Evolutionary conservation across 2,888 invertebrate species (phyloP).

Genomic region (Patella depressa): DNA sequence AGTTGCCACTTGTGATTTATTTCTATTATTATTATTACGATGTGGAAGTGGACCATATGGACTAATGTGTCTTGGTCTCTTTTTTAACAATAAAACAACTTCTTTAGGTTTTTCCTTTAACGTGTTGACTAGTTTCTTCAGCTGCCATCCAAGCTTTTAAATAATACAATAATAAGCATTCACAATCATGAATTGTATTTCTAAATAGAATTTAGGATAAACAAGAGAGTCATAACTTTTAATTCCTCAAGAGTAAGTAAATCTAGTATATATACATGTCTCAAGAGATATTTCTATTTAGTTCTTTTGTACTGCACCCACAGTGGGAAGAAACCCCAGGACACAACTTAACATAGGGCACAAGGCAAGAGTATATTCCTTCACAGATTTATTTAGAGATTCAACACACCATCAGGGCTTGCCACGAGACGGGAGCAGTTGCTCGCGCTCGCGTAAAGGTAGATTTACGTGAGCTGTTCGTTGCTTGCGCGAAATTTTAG

Average conservation of each 20-base stretch:
- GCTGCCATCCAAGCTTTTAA: slow-evolving; percentile 83
- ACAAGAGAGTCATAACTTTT: neutral
- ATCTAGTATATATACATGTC: neutral
- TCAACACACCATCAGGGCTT: too few relatives aligned
- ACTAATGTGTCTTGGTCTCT: slow-evolving; percentile 82
- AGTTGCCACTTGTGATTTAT: slow-evolving; percentile 48
- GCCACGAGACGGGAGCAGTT: too few relatives aligned
- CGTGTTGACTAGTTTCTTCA: slow-evolving; percentile 81
- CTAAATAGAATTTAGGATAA: neutral
- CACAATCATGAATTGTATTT: too few relatives aligned
- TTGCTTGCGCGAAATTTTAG: too few relatives aligned
- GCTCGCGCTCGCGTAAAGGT: too few relatives aligned
- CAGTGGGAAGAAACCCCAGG: too few relatives aligned
- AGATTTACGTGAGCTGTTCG: too few relatives aligned
- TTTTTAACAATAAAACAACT: slow-evolving; percentile 85
- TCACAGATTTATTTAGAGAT: too few relatives aligned
- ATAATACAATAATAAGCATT: neutral
- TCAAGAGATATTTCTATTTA: too few relatives aligned
- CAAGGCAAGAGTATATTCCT: too few relatives aligned
- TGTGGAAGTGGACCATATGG: slow-evolving; percentile 78
- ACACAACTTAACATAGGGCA: too few relatives aligned
- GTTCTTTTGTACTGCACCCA: too few relatives aligned
- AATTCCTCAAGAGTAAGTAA: neutral
- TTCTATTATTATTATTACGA: slow-evolving; percentile 51
- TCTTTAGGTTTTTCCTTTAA: slow-evolving; percentile 84